Percentiles rank a stretch among this genome's conserved stretches.
Evolutionary conservation across 2,797 vertebrate species (phyloP).

Genomic region (Erpetoichthys calabaricus): DNA sequence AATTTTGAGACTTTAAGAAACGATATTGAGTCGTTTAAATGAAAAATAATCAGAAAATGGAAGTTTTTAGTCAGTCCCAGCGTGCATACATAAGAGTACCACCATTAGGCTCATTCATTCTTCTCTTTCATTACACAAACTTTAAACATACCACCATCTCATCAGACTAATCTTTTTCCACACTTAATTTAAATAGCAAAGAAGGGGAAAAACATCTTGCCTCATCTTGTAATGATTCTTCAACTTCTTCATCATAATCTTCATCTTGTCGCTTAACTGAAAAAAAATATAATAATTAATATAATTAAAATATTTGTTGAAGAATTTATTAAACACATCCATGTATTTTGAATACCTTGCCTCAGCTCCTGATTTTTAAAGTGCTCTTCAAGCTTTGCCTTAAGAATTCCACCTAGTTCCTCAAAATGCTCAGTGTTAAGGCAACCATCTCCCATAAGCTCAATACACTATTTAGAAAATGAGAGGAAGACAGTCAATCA

Average conservation of each 20-base stretch:
- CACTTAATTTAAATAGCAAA: too few relatives aligned
- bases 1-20: too few relatives aligned
- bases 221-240: slow-evolving; percentile 92
- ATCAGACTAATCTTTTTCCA: too few relatives aligned
- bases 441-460: slow-evolving; percentile 95
- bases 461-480: slow-evolving; percentile 61
- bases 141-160: too few relatives aligned
- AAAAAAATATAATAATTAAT: slow-evolving; percentile 14
- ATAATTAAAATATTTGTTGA: not conserved
- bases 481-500: not conserved
- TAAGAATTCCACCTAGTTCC: slow-evolving; percentile 87
- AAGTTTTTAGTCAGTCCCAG: too few relatives aligned
- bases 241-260: slow-evolving; percentile 95
- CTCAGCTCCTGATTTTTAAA: slow-evolving; percentile 97
- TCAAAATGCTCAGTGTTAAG: slow-evolving; percentile 94
- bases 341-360: slow-evolving; percentile 52
- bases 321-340: not conserved
- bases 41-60: too few relatives aligned
- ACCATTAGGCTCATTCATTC: too few relatives aligned
- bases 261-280: slow-evolving; percentile 94
- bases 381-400: slow-evolving; percentile 92
- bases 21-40: too few relatives aligned
- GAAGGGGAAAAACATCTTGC: slow-evolving; percentile 32
- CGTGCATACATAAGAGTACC: too few relatives aligned
- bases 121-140: too few relatives aligned